Evolutionary conservation across 2,113 vertebrate genomes (phyloP).

Genomic region (Tonatia bakeri): DNA sequence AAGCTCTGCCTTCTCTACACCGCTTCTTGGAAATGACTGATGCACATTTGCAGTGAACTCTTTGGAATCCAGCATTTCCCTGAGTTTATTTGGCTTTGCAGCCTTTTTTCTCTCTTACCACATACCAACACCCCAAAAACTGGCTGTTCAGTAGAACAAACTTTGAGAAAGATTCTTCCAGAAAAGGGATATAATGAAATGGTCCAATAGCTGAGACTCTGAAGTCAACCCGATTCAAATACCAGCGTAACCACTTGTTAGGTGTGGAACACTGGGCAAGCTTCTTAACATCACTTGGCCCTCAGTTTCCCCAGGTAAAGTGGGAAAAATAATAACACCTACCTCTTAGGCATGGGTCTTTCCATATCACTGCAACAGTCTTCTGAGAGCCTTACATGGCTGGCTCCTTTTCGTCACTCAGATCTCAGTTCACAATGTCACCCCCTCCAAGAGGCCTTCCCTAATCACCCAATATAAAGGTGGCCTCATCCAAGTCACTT

Average conservation of each 20-base stretch:
- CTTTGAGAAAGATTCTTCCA: background rate
- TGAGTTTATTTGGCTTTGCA: background rate
- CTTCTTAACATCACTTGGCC: background rate
- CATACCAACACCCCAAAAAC: background rate
- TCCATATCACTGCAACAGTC: background rate
- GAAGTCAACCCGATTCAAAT: background rate
- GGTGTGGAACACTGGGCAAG: background rate
- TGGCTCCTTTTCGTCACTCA: background rate
- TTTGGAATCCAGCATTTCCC: background rate
- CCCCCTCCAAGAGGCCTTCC: background rate
- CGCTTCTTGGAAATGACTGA: background rate
- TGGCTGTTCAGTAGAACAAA: background rate
- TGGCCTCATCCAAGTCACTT: background rate
- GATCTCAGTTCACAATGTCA: background rate
- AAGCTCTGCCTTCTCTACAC: background rate
- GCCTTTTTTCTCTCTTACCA: background rate
- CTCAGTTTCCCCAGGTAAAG: background rate
- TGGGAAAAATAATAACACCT: background rate
- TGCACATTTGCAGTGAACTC: background rate
- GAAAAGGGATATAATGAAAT: background rate
- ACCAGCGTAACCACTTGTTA: background rate
- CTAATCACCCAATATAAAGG: background rate
- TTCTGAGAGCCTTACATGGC: background rate
- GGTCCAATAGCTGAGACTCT: background rate
- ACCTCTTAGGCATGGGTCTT: background rate